phyloP scores from a whole-genome alignment of 2,113 vertebrate genomes.

The Pluvialis apricaria region DNA sequence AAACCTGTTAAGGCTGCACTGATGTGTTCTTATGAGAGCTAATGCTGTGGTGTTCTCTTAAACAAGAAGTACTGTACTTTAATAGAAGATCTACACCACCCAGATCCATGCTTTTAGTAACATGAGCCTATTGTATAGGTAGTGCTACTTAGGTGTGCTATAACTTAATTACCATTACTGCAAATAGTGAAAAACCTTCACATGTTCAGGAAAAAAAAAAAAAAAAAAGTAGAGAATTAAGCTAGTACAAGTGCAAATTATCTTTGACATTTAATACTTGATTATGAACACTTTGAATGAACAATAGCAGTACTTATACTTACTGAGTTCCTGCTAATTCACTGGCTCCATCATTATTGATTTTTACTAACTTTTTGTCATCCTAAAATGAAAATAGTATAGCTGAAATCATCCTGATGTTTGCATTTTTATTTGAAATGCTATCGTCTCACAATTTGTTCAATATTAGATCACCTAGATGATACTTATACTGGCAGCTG shows the following conservation, averaged over 20 bases:
- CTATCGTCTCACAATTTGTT: background rate
- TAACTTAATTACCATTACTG: background rate
- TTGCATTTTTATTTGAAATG: background rate
- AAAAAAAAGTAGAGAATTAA: background rate
- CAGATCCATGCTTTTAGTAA: background rate
- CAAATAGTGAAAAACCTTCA: background rate
- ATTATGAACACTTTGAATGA: background rate
- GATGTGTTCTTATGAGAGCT: background rate
- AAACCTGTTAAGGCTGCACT: background rate
- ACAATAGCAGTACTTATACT: background rate
- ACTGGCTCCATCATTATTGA: background rate
- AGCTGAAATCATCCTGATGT: background rate
- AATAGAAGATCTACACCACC: background rate
- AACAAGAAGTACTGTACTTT: background rate
- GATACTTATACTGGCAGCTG: background rate
- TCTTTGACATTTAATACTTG: background rate
- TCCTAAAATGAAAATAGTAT: background rate
- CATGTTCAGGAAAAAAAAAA: background rate
- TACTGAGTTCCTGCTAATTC: background rate
- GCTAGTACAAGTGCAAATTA: background rate
- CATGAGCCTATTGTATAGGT: background rate
- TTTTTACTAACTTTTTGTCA: background rate
- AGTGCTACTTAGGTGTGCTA: background rate
- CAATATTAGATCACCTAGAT: background rate
- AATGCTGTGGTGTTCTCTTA: background rate